phyloP scores from a whole-genome alignment of 1,140 invertebrate species.

The Megalopta genalis region DNA sequence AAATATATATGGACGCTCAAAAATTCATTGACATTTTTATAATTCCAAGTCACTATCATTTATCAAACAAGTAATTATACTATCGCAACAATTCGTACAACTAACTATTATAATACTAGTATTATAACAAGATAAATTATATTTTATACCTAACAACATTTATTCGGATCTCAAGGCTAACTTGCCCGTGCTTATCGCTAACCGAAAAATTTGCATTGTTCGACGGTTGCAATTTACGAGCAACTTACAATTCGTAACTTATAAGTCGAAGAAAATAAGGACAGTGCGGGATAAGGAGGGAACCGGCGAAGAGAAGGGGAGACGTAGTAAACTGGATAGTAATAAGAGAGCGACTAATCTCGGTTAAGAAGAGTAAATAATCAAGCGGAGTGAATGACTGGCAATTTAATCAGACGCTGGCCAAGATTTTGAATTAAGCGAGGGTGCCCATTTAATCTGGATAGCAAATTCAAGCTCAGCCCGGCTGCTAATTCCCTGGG shows the following conservation, averaged over 20 bases:
- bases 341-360: slow-evolving; percentile 64
- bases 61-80: too few relatives aligned
- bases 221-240: background rate
- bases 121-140: too few relatives aligned
- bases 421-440: slow-evolving; percentile 60
- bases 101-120: too few relatives aligned
- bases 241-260: background rate
- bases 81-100: too few relatives aligned
- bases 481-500: slow-evolving; percentile 43
- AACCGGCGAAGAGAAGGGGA: background rate
- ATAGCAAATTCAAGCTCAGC: slow-evolving; percentile 48
- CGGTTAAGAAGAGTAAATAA: slow-evolving; percentile 67
- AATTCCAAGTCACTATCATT: too few relatives aligned
- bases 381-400: slow-evolving; percentile 61
- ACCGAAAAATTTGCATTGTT: background rate
- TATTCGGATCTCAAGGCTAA: too few relatives aligned
- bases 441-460: slow-evolving; percentile 52
- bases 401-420: slow-evolving; percentile 61
- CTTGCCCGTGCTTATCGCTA: background rate
- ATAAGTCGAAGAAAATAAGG: background rate
- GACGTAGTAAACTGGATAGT: slow-evolving; percentile 3
- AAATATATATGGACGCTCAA: too few relatives aligned
- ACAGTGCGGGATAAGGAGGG: slow-evolving; percentile 12
- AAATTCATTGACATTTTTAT: too few relatives aligned
- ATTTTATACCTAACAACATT: too few relatives aligned